phyloP scores from a whole-genome alignment of 2,797 vertebrate genomes.

The Moxostoma hubbsi region DNA sequence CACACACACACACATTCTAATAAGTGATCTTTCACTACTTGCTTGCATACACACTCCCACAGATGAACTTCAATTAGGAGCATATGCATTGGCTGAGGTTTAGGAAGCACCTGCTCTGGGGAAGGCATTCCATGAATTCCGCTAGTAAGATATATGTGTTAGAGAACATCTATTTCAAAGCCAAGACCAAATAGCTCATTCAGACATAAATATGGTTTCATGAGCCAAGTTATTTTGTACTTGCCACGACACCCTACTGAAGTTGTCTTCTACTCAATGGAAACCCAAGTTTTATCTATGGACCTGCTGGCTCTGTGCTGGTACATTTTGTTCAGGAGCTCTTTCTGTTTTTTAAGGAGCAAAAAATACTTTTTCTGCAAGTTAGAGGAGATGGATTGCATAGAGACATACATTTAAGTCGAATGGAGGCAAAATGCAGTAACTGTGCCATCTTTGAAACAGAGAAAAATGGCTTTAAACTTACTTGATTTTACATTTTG shows the following conservation, averaged over 20 bases:
- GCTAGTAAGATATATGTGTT: slow-evolving; percentile 22
- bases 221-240: slow-evolving; percentile 19
- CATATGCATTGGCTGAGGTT: slow-evolving; percentile 24
- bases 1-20: neutral
- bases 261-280: neutral
- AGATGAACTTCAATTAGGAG: slow-evolving; percentile 29
- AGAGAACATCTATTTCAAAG: slow-evolving; percentile 26
- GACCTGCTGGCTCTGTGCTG: slow-evolving; percentile 43
- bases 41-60: neutral
- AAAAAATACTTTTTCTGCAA: neutral
- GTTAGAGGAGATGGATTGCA: too few species aligned
- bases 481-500: too few species aligned
- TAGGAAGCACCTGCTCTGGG: slow-evolving; percentile 36
- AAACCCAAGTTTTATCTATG: slow-evolving; percentile 25
- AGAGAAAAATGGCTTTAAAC: too few species aligned
- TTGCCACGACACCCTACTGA: slow-evolving; percentile 13
- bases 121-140: slow-evolving; percentile 23
- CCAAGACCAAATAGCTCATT: neutral
- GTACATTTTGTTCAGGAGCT: slow-evolving; percentile 28
- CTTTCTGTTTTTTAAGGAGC: neutral
- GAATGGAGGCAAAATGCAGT: too few species aligned
- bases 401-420: too few species aligned
- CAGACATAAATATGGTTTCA: neutral
- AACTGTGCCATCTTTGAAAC: too few species aligned
- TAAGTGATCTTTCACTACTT: neutral